Conservation (phyloP, 2,888 invertebrate genomes). For the Auanema freiburgensis region DNA sequence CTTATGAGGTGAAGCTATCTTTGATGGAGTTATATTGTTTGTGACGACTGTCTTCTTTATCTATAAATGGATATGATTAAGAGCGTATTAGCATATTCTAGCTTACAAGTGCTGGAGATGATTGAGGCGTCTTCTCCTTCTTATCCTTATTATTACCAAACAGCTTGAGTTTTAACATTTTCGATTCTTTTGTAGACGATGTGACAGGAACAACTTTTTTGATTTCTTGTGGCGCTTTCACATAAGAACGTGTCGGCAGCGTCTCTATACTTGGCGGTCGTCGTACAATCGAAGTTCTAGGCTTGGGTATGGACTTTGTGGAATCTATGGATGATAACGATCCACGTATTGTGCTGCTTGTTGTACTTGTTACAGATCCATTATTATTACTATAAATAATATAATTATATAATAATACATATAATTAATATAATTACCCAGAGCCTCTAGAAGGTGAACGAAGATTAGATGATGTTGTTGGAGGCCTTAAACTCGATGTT, state of each 20-base stretch:
- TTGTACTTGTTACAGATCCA: slow-evolving; percentile 14
- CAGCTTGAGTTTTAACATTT: slow-evolving; percentile 23
- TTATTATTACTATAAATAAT: slow-evolving; percentile 18
- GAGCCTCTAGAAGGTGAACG: slow-evolving; percentile 13
- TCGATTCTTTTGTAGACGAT: slow-evolving; percentile 8
- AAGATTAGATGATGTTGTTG: not conserved
- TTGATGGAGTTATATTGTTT: not conserved
- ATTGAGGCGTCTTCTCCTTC: slow-evolving; percentile 12
- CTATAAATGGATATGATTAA: not conserved
- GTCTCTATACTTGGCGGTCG: slow-evolving; percentile 1
- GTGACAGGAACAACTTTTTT: too few species aligned
- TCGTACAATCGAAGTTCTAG: not conserved
- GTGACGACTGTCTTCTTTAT: not conserved
- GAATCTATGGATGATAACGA: slow-evolving; percentile 1
- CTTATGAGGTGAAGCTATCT: not conserved
- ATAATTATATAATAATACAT: not conserved
- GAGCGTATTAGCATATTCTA: not conserved
- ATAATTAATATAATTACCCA: slow-evolving; percentile 5
- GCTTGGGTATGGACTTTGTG: not conserved
- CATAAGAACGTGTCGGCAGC: not conserved
- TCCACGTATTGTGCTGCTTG: not conserved
- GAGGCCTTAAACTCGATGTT: not conserved
- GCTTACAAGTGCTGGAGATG: slow-evolving; percentile 3
- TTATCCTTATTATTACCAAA: slow-evolving; percentile 13
- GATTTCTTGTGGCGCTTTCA: slow-evolving; percentile 1